These are phyloP conservation scores for Chionodraco myersi DNA, from an alignment of 2,113 vertebrate species.

Conservation along the genomic window DNA sequence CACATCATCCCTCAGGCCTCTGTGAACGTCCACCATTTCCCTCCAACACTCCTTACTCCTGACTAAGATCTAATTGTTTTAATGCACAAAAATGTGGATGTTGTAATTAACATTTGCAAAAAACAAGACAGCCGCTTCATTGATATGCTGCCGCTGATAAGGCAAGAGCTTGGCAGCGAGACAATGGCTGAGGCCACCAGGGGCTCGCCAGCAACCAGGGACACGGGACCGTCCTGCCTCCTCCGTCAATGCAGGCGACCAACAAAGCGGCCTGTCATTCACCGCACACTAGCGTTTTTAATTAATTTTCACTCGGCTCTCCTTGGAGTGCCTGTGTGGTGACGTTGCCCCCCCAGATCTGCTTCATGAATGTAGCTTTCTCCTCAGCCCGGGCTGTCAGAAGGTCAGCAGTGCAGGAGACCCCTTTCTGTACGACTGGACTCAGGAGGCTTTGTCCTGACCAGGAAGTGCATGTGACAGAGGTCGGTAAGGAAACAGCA, in stretches of 20 bases:
- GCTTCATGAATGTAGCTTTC: constrained; percentile 78
- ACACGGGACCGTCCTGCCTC: constrained; percentile 90
- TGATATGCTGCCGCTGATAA: constrained; percentile 93
- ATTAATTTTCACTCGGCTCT: constrained; percentile 98
- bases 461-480: constrained; percentile 41
- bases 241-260: constrained; percentile 90
- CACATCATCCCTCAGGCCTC: constrained; percentile 55
- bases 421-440: constrained; percentile 42
- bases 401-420: constrained; percentile 75
- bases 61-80: constrained; percentile 91
- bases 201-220: constrained; percentile 86
- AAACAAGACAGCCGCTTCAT: constrained; percentile 92
- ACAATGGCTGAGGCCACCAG: constrained; percentile 94
- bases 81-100: constrained; percentile 93
- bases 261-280: constrained; percentile 92
- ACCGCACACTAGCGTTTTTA: constrained; percentile 94
- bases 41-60: constrained; percentile 50
- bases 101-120: constrained; percentile 97
- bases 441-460: constrained; percentile 72
- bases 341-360: constrained; percentile 80
- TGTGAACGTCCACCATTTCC: constrained; percentile 53
- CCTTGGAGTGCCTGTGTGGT: constrained; percentile 84
- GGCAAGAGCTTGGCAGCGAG: constrained; percentile 85
- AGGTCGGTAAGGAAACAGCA: constrained; percentile 43
- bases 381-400: constrained; percentile 74